phyloP scores from a whole-genome alignment of 2,113 vertebrate genomes.

The Aldabrachelys gigantea region DNA sequence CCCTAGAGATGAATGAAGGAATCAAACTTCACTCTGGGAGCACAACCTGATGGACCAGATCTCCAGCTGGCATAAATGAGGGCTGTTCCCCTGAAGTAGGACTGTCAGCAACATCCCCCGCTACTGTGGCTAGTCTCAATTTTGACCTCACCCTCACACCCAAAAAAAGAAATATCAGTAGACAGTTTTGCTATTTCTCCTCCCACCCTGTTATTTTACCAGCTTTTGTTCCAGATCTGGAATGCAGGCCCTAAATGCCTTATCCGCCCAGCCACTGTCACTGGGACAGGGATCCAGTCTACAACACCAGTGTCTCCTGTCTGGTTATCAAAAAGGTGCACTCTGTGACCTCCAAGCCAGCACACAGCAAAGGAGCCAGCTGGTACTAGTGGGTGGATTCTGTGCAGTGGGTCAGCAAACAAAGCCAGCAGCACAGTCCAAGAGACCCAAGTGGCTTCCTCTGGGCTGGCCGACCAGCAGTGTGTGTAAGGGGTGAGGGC shows the following conservation, averaged over 20 bases:
- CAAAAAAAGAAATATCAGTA: not conserved
- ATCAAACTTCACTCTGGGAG: not conserved
- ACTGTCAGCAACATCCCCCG: fast-evolving
- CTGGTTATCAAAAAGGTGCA: not conserved
- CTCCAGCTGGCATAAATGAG: not conserved
- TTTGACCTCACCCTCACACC: fast-evolving
- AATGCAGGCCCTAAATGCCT: not conserved
- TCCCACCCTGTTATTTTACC: not conserved
- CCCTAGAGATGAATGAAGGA: not conserved
- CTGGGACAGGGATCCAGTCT: fast-evolving
- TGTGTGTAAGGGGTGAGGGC: no score
- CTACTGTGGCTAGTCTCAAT: no score
- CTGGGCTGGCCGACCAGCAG: not conserved
- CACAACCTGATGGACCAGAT: not conserved
- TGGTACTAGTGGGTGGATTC: not conserved
- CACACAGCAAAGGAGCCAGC: fast-evolving
- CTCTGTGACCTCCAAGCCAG: fast-evolving
- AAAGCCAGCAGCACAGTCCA: not conserved
- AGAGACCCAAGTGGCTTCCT: not conserved
- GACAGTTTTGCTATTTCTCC: not conserved
- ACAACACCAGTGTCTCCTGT: not conserved
- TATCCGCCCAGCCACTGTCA: fast-evolving
- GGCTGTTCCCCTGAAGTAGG: fast-evolving
- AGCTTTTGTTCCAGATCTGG: not conserved
- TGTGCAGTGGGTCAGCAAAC: no score